Conservation (phyloP, 2,797 vertebrate species). For the Typhlichthys eigenmanni region DNA sequence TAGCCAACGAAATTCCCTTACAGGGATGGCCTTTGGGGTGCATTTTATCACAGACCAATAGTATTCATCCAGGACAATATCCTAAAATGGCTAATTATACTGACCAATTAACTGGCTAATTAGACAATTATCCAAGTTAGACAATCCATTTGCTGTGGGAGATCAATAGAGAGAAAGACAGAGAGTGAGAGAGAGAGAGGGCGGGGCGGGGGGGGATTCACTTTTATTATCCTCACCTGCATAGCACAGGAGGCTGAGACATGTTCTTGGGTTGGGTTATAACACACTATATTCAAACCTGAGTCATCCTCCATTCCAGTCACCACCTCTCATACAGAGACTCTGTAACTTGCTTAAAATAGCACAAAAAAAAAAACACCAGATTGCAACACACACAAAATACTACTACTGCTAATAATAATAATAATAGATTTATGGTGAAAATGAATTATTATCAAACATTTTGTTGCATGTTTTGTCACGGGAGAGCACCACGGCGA, state of each 20-base stretch:
- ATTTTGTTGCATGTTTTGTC: no score
- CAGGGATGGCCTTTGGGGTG: conserved; percentile 51
- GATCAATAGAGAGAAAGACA: conserved; percentile 67
- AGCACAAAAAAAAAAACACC: no score
- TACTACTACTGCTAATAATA: no score
- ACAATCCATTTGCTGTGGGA: conserved; percentile 67
- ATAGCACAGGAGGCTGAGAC: conserved; percentile 16
- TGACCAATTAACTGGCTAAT: conserved; percentile 77
- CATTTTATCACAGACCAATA: conserved; percentile 67
- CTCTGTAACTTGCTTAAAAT: no score
- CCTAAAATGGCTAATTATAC: conserved; percentile 82
- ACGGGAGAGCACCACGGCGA: no score
- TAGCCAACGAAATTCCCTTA: conserved; percentile 52
- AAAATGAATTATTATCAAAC: no score
- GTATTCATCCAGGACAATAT: conserved; percentile 78
- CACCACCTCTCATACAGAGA: no score
- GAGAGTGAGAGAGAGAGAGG: conserved; percentile 49
- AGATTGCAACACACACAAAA: no score
- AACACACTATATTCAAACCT: conserved; percentile 11
- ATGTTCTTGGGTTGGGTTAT: conserved; percentile 3
- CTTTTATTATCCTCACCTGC: conserved; percentile 38
- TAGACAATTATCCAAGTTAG: conserved; percentile 79
- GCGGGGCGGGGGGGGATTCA: conserved; percentile 52
- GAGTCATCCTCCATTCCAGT: not conserved
- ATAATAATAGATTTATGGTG: no score